These are phyloP conservation scores for Limanda limanda DNA, from an alignment of 2,113 vertebrate genomes.

Conservation along the genomic window DNA sequence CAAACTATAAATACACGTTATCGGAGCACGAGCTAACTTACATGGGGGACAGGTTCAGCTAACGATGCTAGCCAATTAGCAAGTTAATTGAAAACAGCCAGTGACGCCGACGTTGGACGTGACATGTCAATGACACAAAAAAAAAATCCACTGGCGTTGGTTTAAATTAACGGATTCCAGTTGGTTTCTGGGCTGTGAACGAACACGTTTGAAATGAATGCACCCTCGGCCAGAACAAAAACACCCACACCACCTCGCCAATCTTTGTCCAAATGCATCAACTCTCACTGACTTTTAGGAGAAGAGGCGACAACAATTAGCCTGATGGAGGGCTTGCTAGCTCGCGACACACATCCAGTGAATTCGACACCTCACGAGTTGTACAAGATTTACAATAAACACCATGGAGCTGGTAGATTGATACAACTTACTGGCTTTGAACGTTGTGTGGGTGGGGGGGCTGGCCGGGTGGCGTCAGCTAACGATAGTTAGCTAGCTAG, in stretches of 20 bases:
- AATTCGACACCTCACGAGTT: neutral
- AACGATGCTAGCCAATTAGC: slow-evolving; percentile 49
- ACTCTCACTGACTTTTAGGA: neutral
- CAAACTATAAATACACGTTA: neutral
- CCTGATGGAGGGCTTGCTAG: slow-evolving; percentile 4
- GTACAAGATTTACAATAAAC: neutral
- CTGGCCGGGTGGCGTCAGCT: slow-evolving; percentile 21
- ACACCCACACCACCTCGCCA: neutral
- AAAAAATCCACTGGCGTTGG: neutral
- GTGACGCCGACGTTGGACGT: neutral
- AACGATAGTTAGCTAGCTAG: slow-evolving; percentile 68
- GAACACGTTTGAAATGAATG: neutral
- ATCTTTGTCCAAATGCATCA: neutral
- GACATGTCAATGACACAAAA: slow-evolving; percentile 14
- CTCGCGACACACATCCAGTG: neutral
- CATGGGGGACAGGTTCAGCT: neutral
- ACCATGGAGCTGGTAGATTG: neutral
- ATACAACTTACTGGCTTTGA: slow-evolving; percentile 42
- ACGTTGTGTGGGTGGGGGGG: slow-evolving; percentile 18
- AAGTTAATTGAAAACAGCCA: slow-evolving; percentile 68
- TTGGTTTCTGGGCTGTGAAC: neutral
- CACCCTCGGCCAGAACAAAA: neutral
- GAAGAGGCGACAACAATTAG: slow-evolving; percentile 29
- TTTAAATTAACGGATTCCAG: slow-evolving; percentile 14
- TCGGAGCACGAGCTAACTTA: neutral